Evolutionary conservation across 2,113 vertebrate genomes (phyloP).

Genomic region (Engraulis encrasicolus): DNA sequence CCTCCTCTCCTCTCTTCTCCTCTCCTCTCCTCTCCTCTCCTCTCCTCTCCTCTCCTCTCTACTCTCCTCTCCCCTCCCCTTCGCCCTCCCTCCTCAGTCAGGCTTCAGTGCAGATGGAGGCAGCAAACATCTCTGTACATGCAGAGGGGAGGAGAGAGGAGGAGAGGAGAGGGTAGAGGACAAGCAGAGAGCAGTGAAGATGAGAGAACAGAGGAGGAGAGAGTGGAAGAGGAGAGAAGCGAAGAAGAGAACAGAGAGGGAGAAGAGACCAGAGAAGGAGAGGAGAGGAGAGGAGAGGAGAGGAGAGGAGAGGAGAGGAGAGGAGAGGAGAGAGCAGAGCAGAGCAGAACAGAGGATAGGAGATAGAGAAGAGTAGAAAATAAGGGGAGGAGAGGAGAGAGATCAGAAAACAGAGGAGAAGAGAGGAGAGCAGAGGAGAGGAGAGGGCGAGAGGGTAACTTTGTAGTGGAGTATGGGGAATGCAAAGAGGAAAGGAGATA

Average conservation of each 20-base stretch:
- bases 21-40: not conserved
- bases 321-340: constrained; percentile 49
- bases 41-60: not conserved
- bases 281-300: constrained; percentile 28
- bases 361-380: not conserved
- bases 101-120: not conserved
- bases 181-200: not conserved
- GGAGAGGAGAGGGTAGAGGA: not conserved
- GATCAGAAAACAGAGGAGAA: constrained; percentile 38
- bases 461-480: no score
- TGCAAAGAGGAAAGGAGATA: no score
- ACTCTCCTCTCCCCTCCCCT: not conserved
- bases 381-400: no score
- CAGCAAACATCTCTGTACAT: not conserved
- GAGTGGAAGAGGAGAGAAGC: no score
- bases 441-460: no score
- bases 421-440: not conserved
- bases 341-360: constrained; percentile 42
- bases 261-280: not conserved
- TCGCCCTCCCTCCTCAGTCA: not conserved
- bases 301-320: constrained; percentile 41
- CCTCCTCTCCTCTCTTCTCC: not conserved
- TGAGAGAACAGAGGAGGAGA: not conserved
- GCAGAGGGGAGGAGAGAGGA: not conserved
- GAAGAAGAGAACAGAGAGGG: constrained; percentile 62